A percentile compares a stretch with the other conserved stretches of the same genome.
phyloP scores from a whole-genome alignment of 2,113 vertebrate species.

The Paramisgurnus dabryanus region DNA sequence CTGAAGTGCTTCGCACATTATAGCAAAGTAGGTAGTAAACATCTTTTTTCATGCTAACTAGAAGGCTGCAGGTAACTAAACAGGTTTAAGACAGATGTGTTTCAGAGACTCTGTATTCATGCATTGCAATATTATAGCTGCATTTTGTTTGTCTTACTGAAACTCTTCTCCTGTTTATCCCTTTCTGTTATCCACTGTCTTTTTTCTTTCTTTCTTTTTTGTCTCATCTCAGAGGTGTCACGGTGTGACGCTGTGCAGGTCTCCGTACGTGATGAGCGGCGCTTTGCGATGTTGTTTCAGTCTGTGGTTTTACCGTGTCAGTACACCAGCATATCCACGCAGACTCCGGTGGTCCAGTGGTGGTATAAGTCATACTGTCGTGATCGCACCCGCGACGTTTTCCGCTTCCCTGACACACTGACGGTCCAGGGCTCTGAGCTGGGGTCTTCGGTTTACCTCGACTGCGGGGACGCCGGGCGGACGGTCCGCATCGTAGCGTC shows the following conservation, averaged over 20 bases:
- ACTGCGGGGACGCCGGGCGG: conserved; percentile 89
- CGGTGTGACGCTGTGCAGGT: conserved; percentile 80
- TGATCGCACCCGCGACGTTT: conserved; percentile 86
- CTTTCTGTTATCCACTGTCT: not conserved
- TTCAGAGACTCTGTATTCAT: no score
- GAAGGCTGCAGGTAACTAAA: no score
- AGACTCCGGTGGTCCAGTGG: conserved; percentile 92
- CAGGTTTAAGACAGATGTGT: no score
- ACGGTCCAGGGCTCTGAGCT: conserved; percentile 75
- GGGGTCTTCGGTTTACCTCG: conserved; percentile 83
- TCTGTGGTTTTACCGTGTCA: conserved; percentile 88
- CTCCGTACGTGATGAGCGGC: conserved; percentile 82
- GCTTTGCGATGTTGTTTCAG: conserved; percentile 93
- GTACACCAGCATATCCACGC: conserved; percentile 86
- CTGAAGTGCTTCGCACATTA: no score
- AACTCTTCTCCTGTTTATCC: not conserved
- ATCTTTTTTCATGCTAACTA: no score
- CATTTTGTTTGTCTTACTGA: no score
- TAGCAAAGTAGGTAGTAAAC: no score
- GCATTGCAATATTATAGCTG: no score
- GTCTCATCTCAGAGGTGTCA: conserved; percentile 9
- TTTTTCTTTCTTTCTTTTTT: not conserved
- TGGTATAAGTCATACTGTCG: conserved; percentile 97
- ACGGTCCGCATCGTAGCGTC: conserved; percentile 91
- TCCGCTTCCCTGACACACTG: conserved; percentile 71